These are phyloP conservation scores for Melanostoma scalare DNA, from an alignment of 2,888 invertebrate species.

Conservation along the genomic window DNA sequence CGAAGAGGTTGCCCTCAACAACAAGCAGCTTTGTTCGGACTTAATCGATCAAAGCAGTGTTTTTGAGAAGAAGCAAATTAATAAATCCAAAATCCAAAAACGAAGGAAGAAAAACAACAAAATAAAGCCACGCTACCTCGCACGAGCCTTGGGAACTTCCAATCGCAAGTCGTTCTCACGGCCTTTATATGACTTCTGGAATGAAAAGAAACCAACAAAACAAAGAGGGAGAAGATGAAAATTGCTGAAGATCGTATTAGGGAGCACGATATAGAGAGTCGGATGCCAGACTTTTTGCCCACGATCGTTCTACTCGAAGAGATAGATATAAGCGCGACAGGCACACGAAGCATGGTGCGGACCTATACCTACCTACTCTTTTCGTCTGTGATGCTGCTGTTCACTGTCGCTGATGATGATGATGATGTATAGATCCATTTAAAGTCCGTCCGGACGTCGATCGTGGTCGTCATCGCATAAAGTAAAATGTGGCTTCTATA, in stretches of 20 bases:
- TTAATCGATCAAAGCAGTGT: conserved; percentile 53
- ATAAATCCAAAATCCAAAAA: conserved; percentile 28
- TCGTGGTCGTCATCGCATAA: conserved; percentile 53
- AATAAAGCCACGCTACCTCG: conserved; percentile 58
- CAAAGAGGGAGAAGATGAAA: conserved; percentile 39
- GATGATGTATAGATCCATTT: conserved; percentile 73
- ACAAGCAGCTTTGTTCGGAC: conserved; percentile 10
- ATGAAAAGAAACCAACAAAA: conserved; percentile 64
- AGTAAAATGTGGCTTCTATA: conserved; percentile 60
- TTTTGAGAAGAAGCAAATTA: conserved; percentile 63
- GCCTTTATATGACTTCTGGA: conserved; percentile 75
- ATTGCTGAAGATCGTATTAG: conserved; percentile 67
- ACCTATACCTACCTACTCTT: conserved; percentile 25
- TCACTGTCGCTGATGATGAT: conserved; percentile 58
- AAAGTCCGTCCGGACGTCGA: conserved; percentile 68
- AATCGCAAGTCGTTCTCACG: conserved; percentile 75
- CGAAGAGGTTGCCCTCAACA: conserved; percentile 42
- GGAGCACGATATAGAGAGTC: conserved; percentile 62
- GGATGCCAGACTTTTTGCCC: conserved; percentile 68
- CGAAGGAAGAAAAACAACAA: conserved; percentile 35
- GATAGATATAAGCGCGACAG: conserved; percentile 69
- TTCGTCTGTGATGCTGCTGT: conserved; percentile 44
- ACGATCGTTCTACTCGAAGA: conserved; percentile 49
- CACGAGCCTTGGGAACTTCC: conserved; percentile 76
- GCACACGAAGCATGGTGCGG: conserved; percentile 59